Base-by-base conservation (phyloP, 2,113 vertebrate genomes). In the Tupaia tana region DNA sequence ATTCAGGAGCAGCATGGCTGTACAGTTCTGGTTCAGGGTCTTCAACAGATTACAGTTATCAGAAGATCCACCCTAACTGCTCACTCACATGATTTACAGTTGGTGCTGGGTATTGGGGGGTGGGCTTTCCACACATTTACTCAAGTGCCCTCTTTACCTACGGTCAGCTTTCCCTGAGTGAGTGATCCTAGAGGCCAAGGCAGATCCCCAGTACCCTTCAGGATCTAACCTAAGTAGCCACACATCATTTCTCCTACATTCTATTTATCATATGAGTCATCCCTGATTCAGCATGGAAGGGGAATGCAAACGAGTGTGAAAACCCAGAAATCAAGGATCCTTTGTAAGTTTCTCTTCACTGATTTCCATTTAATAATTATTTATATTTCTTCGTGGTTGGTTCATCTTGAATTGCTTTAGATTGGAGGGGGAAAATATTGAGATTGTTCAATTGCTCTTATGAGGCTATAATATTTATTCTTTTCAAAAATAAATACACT, bases 371-470 rank as follows among this genome's bases (percentile, higher is more conserved):
- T 94, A 89, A 73, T 91, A 93, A 90, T 94, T 91, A 79, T 93
- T 96, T 96, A 9, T 92, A 88, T 92, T 94, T 91, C 71, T 73
- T 92, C 70, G 86, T 89, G 78, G 12, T 92, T 86, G 6, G 20
- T 88, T 94, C 74, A 71, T 91, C 70, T 88, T 96, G 97, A 97
- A 96, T 98, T 97, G 93, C 87, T 89, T 87, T 93, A 71, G 64
- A 77, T 79, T 85, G 79, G 70, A 83, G n/a, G 22, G 58, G 43
- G 71, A 9, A 95, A 91, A 91, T 75, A 93, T 75, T 91, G 95
- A 96, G 67, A 73, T 95, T n/a, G 78, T 16, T 75, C 20, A 24
- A 2, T 91, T 95, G 61, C 96, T 97, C 89, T 95, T 90, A 75
- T 80, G 82, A 85, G 56, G 86, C 70, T 67, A 29, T 58, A 75